phyloP scores from a whole-genome alignment of 2,113 vertebrate species.

The Hippocampus guttulatus region DNA sequence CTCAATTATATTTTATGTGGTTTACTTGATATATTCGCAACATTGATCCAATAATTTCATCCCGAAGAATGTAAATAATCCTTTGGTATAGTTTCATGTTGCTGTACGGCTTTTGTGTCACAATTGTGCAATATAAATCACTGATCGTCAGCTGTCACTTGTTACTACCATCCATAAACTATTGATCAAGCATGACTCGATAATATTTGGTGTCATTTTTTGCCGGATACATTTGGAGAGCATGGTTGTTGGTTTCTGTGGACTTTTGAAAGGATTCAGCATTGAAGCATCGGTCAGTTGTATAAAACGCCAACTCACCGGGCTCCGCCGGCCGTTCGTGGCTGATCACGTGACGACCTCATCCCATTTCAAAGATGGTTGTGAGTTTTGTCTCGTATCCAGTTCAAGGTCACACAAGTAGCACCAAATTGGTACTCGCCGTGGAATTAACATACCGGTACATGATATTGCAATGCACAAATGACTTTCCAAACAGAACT shows the following conservation, averaged over 20 bases:
- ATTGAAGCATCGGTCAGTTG: too few species aligned
- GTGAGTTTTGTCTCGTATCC: too few species aligned
- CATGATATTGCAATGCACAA: too few species aligned
- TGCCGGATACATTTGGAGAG: background rate
- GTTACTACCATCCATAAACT: background rate
- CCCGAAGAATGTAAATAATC: constrained; percentile 3
- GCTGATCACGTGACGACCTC: too few species aligned
- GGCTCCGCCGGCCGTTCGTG: too few species aligned
- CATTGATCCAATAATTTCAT: background rate
- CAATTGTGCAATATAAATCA: background rate
- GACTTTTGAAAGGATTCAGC: background rate
- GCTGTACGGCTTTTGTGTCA: constrained; percentile 9
- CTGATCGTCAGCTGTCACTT: background rate
- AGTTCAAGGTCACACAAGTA: too few species aligned
- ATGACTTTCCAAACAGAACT: too few species aligned
- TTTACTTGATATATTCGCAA: constrained; percentile 20
- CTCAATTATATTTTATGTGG: constrained; percentile 25
- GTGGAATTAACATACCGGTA: too few species aligned
- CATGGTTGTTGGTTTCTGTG: background rate
- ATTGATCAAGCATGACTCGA: background rate
- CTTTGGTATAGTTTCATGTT: constrained; percentile 18
- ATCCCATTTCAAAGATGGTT: too few species aligned
- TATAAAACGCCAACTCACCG: too few species aligned
- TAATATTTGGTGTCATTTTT: background rate
- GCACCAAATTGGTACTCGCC: too few species aligned